Conservation (phyloP, 2,113 vertebrate genomes). For the Pluvianellus socialis region DNA sequence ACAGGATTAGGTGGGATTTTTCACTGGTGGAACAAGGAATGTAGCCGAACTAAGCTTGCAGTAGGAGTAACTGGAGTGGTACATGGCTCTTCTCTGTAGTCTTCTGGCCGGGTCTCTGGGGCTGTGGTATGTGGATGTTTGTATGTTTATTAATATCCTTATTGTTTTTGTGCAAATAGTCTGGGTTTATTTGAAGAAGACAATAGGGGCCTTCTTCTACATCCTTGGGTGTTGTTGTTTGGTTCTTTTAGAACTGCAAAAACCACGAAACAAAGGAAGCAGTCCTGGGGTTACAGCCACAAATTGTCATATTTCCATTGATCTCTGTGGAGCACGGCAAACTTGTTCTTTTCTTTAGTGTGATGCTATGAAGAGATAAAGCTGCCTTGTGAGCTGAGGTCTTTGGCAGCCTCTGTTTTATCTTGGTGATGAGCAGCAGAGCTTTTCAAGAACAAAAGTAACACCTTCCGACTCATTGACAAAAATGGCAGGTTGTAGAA, state of each 20-base stretch:
- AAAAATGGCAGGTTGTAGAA: background rate
- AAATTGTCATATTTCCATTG: background rate
- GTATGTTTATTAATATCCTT: conserved; percentile 29
- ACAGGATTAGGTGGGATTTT: conserved; percentile 23
- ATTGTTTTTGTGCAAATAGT: background rate
- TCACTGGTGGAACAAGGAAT: background rate
- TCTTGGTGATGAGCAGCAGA: background rate
- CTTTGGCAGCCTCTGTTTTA: background rate
- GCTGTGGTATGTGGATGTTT: background rate
- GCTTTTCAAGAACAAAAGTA: conserved; percentile 22
- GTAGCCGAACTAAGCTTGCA: background rate
- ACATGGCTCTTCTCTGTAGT: background rate
- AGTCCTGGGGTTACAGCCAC: background rate
- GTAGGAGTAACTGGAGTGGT: background rate
- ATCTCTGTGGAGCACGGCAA: background rate
- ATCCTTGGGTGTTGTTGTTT: background rate
- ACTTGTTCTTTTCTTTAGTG: background rate
- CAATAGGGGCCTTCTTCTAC: background rate
- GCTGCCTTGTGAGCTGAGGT: background rate
- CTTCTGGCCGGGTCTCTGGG: background rate
- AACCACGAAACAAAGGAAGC: conserved; percentile 13
- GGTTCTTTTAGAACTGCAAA: background rate
- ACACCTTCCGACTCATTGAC: background rate
- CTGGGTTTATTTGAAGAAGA: conserved; percentile 22
- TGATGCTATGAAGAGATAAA: conserved; percentile 43